Evolutionary conservation across 2,113 vertebrate species (phyloP).

Genomic region (Taxidea taxus): DNA sequence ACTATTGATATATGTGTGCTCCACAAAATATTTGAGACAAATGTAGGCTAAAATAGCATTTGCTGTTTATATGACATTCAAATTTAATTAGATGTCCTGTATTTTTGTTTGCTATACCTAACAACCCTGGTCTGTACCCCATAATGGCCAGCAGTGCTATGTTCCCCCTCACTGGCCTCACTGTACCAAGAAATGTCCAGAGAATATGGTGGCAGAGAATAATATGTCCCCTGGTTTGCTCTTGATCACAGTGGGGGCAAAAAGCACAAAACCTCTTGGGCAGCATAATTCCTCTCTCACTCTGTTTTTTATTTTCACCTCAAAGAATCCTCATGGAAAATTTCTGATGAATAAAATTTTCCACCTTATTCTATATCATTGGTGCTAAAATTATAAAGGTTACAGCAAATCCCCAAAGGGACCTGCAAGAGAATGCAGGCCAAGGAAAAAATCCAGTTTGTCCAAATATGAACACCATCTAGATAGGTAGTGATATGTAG

Average conservation of each 20-base stretch:
- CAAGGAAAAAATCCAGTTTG: neutral
- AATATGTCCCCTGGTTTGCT: neutral
- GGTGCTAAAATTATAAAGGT: neutral
- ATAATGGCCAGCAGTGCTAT: neutral
- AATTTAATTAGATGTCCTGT: neutral
- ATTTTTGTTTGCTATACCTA: neutral
- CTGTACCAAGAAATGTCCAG: neutral
- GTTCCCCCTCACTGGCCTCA: neutral
- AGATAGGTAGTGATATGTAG: neutral
- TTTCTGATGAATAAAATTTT: conserved; percentile 11
- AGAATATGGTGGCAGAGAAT: neutral
- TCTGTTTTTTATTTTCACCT: neutral
- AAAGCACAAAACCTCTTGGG: neutral
- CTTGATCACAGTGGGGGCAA: neutral
- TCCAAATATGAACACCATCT: neutral
- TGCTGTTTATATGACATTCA: neutral
- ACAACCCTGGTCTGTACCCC: neutral
- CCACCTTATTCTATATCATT: neutral
- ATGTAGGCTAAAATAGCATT: neutral
- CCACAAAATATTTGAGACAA: neutral
- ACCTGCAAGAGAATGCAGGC: neutral
- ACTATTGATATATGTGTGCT: neutral
- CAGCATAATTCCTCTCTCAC: neutral
- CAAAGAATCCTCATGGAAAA: neutral
- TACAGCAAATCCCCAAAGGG: neutral